These are phyloP conservation scores for Camarhynchus parvulus DNA, from an alignment of 2,113 vertebrate genomes.

Conservation along the genomic window DNA sequence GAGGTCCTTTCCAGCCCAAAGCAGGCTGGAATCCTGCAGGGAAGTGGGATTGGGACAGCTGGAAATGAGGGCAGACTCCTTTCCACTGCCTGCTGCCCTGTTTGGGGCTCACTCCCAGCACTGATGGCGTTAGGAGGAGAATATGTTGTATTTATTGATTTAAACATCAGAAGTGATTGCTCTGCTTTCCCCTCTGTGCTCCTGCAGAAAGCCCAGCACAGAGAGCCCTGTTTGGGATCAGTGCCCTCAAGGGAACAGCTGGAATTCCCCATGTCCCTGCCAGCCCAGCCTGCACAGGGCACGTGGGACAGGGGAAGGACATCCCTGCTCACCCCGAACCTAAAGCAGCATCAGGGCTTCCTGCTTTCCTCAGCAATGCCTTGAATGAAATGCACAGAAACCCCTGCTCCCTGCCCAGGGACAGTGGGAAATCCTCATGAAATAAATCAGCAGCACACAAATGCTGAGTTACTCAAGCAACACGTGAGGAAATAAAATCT, in stretches of 20 bases:
- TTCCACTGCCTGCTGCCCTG: background rate
- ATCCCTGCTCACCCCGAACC: background rate
- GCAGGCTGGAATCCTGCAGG: background rate
- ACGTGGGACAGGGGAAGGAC: background rate
- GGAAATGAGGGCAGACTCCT: background rate
- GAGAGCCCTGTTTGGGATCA: background rate
- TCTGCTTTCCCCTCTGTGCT: background rate
- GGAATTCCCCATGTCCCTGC: background rate
- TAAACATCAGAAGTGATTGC: background rate
- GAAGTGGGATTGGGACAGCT: background rate
- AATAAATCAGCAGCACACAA: background rate
- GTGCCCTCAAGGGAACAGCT: no score
- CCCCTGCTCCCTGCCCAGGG: background rate
- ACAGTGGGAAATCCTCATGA: background rate
- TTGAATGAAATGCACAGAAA: background rate
- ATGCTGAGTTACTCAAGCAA: background rate
- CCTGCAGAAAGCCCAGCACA: background rate
- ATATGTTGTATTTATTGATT: accelerated
- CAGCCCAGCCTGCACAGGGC: background rate
- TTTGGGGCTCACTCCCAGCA: background rate
- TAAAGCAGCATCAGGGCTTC: no score
- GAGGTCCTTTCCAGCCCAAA: background rate
- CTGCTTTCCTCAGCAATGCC: background rate
- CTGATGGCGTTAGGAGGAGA: background rate
- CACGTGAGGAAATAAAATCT: background rate